Base-by-base conservation (phyloP, 2,113 vertebrate species). In the Calypte anna region DNA sequence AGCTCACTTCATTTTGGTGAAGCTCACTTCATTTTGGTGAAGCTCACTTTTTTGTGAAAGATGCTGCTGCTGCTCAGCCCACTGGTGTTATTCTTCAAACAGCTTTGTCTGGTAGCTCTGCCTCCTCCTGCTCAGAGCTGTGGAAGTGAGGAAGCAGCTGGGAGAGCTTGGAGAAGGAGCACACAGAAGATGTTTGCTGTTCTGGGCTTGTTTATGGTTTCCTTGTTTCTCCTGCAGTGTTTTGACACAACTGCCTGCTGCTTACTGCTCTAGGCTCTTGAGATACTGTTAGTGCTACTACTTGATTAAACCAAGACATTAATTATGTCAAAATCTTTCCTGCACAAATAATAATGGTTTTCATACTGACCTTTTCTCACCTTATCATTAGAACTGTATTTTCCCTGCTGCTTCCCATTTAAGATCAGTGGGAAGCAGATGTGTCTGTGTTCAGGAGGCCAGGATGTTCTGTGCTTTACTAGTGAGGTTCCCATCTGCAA, bases 21-120 rank as follows among this genome's bases (percentile, higher is more conserved):
- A 40, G 38, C 38, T 40, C 38, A 40, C 38, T 33, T 30, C 33
- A 33, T 33, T 33, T 44, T 16, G 12, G 14, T 14, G 46, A 12
- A 40, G 40, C 40, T 40, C 40, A 40, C 40, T 50, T 46, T 36
- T 15, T 38, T n/a, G 62, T 61, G 74, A 18, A 28, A 66, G 67
- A 43, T 21, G 72, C n/a, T 59, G 72, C 54, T 80, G 88, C 88
- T 93, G 92, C 88, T 88, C 95, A 94, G 86, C 92, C 92, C 88
- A 67, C 76, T 59, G 46, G 79, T 77, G 10, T 44, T 55, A 6
- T 2, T 43, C 30, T n/a, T 40, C 23, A 61, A 31, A 51, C 53
- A 55, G 78, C 46, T n/a, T 66, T 82, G 58, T 82, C 46, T 69
- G 61, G 61, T 66, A 21, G 67, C 61, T 78, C 46, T 20, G 7